phyloP scores from a whole-genome alignment of 2,113 vertebrate genomes.

The Smithornis capensis region DNA sequence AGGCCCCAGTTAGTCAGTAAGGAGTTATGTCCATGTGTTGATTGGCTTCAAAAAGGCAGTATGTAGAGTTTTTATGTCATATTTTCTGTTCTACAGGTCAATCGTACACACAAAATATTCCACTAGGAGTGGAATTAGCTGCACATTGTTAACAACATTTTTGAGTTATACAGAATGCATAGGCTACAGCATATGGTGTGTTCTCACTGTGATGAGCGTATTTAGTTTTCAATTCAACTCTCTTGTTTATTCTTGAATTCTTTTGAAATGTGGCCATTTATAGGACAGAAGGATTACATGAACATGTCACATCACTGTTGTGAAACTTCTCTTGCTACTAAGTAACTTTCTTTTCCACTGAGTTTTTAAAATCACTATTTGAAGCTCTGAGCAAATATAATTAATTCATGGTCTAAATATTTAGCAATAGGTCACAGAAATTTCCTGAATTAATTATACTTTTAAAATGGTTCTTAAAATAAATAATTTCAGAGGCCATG shows the following conservation, averaged over 20 bases:
- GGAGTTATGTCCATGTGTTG: neutral
- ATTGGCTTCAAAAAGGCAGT: neutral
- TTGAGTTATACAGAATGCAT: neutral
- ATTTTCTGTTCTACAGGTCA: neutral
- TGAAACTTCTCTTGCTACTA: neutral
- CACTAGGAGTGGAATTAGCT: neutral
- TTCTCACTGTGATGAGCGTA: neutral
- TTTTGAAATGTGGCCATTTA: neutral
- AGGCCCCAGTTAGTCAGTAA: neutral
- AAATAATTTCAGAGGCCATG: constrained; percentile 34
- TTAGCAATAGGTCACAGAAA: constrained; percentile 41
- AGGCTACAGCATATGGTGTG: neutral
- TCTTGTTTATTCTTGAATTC: neutral
- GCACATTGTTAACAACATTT: neutral
- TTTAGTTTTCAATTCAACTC: neutral
- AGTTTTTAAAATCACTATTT: neutral
- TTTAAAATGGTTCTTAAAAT: constrained; percentile 42
- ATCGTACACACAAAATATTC: accelerated
- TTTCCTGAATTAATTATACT: constrained; percentile 24
- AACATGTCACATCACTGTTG: neutral
- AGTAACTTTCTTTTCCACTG: neutral
- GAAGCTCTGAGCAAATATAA: constrained; percentile 7
- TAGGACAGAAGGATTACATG: neutral
- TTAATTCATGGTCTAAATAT: constrained; percentile 64
- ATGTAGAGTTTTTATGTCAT: neutral